These are phyloP conservation scores for Berghia stephanieae DNA, from an alignment of 1,140 invertebrate genomes.

Conservation along the genomic window DNA sequence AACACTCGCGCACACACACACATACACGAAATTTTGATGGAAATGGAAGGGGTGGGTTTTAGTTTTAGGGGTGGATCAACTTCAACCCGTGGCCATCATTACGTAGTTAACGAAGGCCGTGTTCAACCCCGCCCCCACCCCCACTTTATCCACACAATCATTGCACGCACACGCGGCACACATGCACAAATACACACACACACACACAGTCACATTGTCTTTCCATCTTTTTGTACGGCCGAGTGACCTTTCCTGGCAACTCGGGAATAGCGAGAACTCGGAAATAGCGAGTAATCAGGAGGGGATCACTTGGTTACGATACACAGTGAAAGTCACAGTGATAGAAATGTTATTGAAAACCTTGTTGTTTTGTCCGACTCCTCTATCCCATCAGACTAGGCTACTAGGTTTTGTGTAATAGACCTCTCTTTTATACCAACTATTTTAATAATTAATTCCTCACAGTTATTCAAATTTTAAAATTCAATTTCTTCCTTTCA, in stretches of 20 bases:
- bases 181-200: background rate
- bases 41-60: too few species aligned
- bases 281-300: background rate
- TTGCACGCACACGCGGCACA: too few species aligned
- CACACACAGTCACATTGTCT: conserved; percentile 1
- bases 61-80: too few species aligned
- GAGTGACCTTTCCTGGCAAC: too few species aligned
- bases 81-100: too few species aligned
- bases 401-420: background rate
- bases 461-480: background rate
- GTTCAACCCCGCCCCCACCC: too few species aligned
- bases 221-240: too few species aligned
- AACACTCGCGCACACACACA: too few species aligned
- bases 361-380: background rate
- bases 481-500: background rate
- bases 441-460: background rate
- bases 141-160: background rate
- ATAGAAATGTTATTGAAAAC: background rate
- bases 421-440: background rate
- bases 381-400: background rate
- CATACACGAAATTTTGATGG: too few species aligned
- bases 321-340: background rate
- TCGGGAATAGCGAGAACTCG: too few species aligned
- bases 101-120: too few species aligned
- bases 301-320: background rate